Evolutionary conservation across 2,113 vertebrate species (phyloP).

Genomic region (Cromileptes altivelis): DNA sequence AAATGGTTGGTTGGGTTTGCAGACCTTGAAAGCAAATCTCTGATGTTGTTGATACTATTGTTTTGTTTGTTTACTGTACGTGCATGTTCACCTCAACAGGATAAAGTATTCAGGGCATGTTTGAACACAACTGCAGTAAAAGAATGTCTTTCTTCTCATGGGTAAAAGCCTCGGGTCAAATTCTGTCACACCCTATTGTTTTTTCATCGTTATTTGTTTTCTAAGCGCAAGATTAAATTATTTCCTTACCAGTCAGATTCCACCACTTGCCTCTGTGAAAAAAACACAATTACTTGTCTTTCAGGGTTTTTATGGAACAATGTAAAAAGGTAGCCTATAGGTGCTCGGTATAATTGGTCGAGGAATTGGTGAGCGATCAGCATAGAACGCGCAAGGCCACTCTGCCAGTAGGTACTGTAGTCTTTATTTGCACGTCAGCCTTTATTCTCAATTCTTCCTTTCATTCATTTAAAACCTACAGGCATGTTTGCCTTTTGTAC

Average conservation of each 20-base stretch:
- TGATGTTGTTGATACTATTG: conserved; percentile 71
- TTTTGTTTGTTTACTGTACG: conserved; percentile 77
- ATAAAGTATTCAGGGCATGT: conserved; percentile 75
- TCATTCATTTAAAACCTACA: conserved; percentile 88
- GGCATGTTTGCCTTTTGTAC: conserved; percentile 89
- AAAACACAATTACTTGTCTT: conserved; percentile 54
- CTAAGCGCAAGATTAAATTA: conserved; percentile 21
- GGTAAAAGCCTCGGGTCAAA: conserved; percentile 58
- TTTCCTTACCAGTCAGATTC: conserved; percentile 54
- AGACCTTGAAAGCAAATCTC: conserved; percentile 56
- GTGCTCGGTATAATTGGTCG: conserved; percentile 64
- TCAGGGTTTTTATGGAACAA: conserved; percentile 66
- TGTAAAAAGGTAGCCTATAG: conserved; percentile 58
- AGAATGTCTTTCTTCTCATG: conserved; percentile 68
- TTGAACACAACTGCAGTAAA: conserved; percentile 68
- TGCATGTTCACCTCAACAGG: conserved; percentile 65
- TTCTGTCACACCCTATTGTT: conserved; percentile 72
- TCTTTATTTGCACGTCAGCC: conserved; percentile 75
- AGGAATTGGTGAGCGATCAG: conserved; percentile 53
- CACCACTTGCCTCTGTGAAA: conserved; percentile 40
- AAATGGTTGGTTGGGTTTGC: conserved; percentile 54
- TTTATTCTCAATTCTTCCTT: conserved; percentile 73
- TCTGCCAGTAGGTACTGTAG: conserved; percentile 52
- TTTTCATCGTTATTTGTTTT: conserved; percentile 46
- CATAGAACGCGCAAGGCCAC: conserved; percentile 78